These are phyloP conservation scores for Chrysina gloriosa DNA, from an alignment of 2,888 invertebrate genomes.

Conservation along the genomic window DNA sequence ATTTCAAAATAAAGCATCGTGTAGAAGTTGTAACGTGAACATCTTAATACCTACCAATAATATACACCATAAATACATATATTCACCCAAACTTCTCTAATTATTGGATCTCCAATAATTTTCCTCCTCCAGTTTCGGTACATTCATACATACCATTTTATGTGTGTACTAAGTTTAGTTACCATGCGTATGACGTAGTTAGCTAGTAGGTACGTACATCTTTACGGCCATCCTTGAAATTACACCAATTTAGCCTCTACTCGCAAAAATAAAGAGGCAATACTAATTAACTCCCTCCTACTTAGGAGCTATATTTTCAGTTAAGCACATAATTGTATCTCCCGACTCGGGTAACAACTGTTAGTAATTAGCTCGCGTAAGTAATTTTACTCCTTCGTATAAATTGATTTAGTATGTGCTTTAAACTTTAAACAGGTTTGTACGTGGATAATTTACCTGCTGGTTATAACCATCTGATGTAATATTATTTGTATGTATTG, in stretches of 20 bases:
- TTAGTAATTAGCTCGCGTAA: slow-evolving; percentile 17
- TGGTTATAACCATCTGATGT: neutral
- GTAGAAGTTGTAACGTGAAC: too few species aligned
- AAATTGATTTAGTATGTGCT: slow-evolving; percentile 26
- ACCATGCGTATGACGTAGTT: neutral
- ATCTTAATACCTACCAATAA: too few species aligned
- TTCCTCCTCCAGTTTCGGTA: too few species aligned
- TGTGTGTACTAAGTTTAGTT: neutral
- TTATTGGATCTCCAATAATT: too few species aligned
- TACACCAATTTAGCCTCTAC: neutral
- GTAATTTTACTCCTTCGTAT: slow-evolving; percentile 11
- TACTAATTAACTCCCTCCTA: slow-evolving; percentile 16
- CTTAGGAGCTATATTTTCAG: neutral
- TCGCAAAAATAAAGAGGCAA: slow-evolving; percentile 17
- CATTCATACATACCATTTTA: too few species aligned
- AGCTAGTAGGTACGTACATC: neutral
- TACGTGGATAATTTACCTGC: neutral
- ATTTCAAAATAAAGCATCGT: too few species aligned
- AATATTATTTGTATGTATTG: neutral
- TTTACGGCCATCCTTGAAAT: neutral
- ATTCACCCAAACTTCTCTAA: too few species aligned
- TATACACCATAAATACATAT: too few species aligned
- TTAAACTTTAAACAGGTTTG: neutral
- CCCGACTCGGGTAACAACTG: slow-evolving; percentile 21
- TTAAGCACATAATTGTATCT: slow-evolving; percentile 28